A percentile compares a stretch with the other conserved stretches of the same genome.
phyloP scores from a whole-genome alignment of 2,888 invertebrate species.

The Megamerina dolium region DNA sequence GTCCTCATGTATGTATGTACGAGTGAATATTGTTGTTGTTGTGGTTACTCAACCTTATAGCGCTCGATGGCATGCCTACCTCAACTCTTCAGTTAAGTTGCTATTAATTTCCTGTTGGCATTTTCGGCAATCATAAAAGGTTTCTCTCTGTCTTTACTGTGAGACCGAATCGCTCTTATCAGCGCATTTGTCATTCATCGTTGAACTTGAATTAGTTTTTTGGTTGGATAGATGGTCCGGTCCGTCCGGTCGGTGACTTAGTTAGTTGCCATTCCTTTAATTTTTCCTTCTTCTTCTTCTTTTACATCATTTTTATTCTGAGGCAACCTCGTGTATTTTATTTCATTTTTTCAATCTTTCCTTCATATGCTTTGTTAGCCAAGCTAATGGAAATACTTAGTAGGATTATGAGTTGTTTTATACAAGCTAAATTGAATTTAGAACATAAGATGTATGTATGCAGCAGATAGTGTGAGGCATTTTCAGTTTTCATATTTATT shows the following conservation, averaged over 20 bases:
- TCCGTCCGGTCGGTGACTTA: no score
- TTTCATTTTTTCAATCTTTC: no score
- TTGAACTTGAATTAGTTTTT: conserved; percentile 10
- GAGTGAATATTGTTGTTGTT: conserved; percentile 1
- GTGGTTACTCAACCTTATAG: conserved; percentile 5
- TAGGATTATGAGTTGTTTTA: background rate
- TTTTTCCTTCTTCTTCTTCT: background rate
- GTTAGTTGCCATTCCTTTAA: background rate
- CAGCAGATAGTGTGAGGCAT: background rate
- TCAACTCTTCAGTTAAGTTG: conserved; percentile 2
- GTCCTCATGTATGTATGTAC: background rate
- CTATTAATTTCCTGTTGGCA: conserved; percentile 16
- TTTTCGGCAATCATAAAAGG: conserved; percentile 18
- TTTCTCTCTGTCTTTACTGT: background rate
- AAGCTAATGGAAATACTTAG: conserved; percentile 15
- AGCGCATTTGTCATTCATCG: conserved; percentile 17
- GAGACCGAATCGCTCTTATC: conserved; percentile 12
- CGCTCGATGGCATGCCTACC: background rate
- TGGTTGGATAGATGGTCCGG: background rate
- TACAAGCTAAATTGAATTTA: conserved; percentile 1
- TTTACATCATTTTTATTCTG: conserved; percentile 1
- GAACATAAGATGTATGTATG: background rate
- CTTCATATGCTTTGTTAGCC: no score
- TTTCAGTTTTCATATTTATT: conserved; percentile 1
- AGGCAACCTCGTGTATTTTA: background rate